Evolutionary conservation across 2,888 invertebrate genomes (phyloP), one percentile per base, ranked within the genome.

Genomic region (Polyploca ridens): DNA sequence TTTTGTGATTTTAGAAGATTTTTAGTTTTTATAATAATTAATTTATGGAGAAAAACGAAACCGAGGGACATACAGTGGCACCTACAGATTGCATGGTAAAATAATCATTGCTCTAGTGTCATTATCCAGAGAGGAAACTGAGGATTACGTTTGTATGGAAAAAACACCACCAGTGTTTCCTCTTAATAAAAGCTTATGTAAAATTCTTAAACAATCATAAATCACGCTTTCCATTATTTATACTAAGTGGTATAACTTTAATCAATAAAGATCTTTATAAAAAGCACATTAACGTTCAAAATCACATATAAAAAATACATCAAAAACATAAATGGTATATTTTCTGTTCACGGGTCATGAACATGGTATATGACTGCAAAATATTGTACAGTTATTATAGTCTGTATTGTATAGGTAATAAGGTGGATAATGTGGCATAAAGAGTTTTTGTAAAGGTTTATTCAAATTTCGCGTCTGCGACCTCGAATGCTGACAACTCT

Each of bases 311-410:
- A 54, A 54, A 7, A 54, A 54, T 6, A 54, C 49, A 46, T 4
- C n/a, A 16, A 49, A 49, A 49, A 49, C 7, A 49, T 8, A 49
- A 6, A 49, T 49, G 16, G 19, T 10, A 10, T 19, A 19, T 54
- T 54, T 54, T 54, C 19, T 10, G 54, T 54, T 54, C 54, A 54
- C 19, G 54, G 54, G 54, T 54, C 54, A 54, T 19, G 54, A 54
- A 19, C 54, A 19, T 8, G 19, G 54, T 54, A 54, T 54, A 19
- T 54, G 19, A 54, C 19, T 54, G 19, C 54, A 54, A 19, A 54
- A 19, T 54, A 54, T 54, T 54, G 5, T 54, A 19, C 10, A 49
- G n/a, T 16, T 49, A 5, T 54, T 16, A 54, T 19, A 54, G 19
- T 10, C 16, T 54, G 41, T 46, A n/a, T 46, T 5, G 2, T 6